phyloP scores from a whole-genome alignment of 2,888 invertebrate species.

The Torymus aiolomorphi region DNA sequence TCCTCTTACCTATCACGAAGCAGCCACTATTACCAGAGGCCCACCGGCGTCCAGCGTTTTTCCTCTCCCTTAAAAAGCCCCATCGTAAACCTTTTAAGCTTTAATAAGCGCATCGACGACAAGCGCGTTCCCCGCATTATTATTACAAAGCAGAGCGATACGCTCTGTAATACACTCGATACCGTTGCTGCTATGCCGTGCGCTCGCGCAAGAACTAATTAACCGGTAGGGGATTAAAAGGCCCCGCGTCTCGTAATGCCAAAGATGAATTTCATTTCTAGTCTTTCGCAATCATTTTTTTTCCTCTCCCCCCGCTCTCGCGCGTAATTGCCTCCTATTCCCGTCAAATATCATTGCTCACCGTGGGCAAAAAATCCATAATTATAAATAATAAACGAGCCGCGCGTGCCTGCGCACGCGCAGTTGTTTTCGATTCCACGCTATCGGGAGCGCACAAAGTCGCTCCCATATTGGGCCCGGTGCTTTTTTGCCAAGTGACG shows the following conservation, averaged over 20 bases:
- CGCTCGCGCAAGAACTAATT: slow-evolving; percentile 43
- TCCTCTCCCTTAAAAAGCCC: slow-evolving; percentile 25
- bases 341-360: slow-evolving; percentile 20
- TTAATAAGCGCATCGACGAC: slow-evolving; percentile 36
- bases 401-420: slow-evolving; percentile 30
- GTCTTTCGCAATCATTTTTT: slow-evolving; percentile 30
- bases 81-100: slow-evolving; percentile 44
- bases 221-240: slow-evolving; percentile 17
- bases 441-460: slow-evolving; percentile 60
- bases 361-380: slow-evolving; percentile 68
- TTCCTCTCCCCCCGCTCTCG: neutral
- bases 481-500: slow-evolving; percentile 33
- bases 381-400: slow-evolving; percentile 71
- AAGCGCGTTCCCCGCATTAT: slow-evolving; percentile 15
- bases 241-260: slow-evolving; percentile 16
- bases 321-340: slow-evolving; percentile 33
- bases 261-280: slow-evolving; percentile 42
- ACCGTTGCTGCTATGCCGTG: no score
- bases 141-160: neutral
- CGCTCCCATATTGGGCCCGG: slow-evolving; percentile 68
- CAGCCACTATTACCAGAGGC: neutral
- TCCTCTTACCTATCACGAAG: neutral
- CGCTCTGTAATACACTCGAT: neutral
- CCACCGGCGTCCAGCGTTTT: slow-evolving; percentile 21
- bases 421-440: slow-evolving; percentile 29